phyloP scores from a whole-genome alignment of 2,888 invertebrate genomes.

The Oscheius sp. region DNA sequence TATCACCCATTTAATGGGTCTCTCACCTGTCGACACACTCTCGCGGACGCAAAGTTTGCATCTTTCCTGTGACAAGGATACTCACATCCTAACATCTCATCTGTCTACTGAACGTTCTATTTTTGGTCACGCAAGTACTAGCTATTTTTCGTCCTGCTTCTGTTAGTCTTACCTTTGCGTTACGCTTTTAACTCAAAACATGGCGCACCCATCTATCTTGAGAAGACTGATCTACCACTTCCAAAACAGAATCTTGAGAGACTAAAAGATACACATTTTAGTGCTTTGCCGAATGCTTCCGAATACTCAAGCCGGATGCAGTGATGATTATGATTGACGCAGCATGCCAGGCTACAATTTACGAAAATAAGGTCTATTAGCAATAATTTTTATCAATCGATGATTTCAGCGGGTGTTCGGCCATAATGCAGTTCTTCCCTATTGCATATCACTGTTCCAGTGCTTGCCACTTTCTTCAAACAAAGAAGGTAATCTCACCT shows the following conservation, averaged over 20 bases:
- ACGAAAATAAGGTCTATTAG: constrained; percentile 6
- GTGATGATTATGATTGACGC: constrained; percentile 18
- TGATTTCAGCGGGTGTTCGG: not conserved
- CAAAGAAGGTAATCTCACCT: not conserved
- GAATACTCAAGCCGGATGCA: not conserved
- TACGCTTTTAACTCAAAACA: not conserved
- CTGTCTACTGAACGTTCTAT: no score
- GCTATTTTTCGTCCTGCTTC: no score
- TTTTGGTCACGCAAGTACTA: no score
- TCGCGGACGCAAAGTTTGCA: no score
- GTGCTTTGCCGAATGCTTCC: constrained; percentile 15
- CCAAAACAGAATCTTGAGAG: no score
- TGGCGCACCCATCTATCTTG: no score
- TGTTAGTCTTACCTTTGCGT: not conserved
- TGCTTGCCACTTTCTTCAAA: constrained; percentile 5
- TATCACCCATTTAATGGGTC: no score
- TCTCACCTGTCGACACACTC: no score
- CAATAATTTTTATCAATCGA: not conserved
- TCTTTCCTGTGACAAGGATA: no score
- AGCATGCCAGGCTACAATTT: constrained; percentile 7
- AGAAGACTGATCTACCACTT: no score
- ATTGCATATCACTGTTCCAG: constrained; percentile 14
- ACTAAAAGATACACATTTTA: not conserved
- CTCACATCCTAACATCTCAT: no score
- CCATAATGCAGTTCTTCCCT: not conserved